These are phyloP conservation scores for Perca fluviatilis DNA, from an alignment of 2,113 vertebrate genomes.

Conservation along the genomic window DNA sequence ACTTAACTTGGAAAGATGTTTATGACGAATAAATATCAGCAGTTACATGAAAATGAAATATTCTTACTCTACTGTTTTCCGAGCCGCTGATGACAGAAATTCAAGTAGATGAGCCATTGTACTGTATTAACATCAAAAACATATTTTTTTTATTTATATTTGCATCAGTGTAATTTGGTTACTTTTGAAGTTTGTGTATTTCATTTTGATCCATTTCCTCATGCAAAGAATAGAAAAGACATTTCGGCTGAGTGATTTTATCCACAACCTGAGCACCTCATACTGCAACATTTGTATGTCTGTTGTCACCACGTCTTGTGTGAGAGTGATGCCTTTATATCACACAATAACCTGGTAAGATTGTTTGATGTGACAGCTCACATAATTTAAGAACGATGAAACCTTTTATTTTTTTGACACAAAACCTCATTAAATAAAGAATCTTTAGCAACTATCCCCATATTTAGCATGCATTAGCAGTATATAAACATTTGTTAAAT, in stretches of 20 bases:
- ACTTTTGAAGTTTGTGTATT: conserved; percentile 14
- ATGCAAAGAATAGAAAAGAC: conserved; percentile 2
- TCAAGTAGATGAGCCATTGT: conserved; percentile 38
- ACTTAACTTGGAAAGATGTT: conserved; percentile 12
- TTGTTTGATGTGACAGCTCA: conserved; percentile 48
- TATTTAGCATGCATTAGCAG: background rate
- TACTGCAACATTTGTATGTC: background rate
- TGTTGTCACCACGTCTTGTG: background rate
- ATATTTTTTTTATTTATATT: background rate
- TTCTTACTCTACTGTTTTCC: conserved; percentile 12
- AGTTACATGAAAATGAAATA: conserved; percentile 44
- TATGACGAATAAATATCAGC: conserved; percentile 43
- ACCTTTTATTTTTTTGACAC: background rate
- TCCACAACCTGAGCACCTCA: conserved; percentile 7
- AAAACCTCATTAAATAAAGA: conserved; percentile 18
- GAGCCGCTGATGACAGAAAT: conserved; percentile 27
- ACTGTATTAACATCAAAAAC: conserved; percentile 40
- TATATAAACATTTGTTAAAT: background rate
- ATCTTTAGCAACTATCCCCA: background rate
- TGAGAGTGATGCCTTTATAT: conserved; percentile 14
- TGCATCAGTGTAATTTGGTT: conserved; percentile 39
- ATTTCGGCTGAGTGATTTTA: conserved; percentile 31
- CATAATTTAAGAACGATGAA: conserved; percentile 11
- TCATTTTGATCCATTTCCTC: conserved; percentile 32
- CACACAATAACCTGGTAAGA: background rate